Base-by-base conservation (phyloP, 2,888 invertebrate species). In the Drosophila meridionalis region DNA sequence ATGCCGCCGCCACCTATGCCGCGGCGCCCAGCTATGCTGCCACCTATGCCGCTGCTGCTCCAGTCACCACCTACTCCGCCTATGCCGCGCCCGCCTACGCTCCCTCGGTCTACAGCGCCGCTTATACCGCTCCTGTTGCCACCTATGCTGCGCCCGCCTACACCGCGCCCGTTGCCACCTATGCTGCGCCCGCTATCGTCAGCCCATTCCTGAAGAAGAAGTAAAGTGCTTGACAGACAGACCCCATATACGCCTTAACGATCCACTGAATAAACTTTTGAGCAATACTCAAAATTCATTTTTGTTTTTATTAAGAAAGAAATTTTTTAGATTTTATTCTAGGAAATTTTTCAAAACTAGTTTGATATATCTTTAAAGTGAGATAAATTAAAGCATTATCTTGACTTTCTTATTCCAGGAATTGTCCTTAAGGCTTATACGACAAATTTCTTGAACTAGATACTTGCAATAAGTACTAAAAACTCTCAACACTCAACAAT, bases 181-280 rank as follows among this genome's bases (percentile, higher is more conserved):
- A 88, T 42, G 76, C 86, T 55, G 83, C 84, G 12, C 88, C 86
- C 34, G 78, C 87, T 52, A 65, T 87, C 57, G 14, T 88, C 76
- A 86, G 82, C 73, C 77, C 87, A 56, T 76, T 87, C 72, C 56
- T 87, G 69, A 87, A 87, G 86, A 87, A 87, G 88, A 87, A 87
- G 87, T 87, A 89, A 84, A 40, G 45, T 61, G 26, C 14, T 20
- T 12, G 32, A 47, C 20, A 34, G 11, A 3, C 3, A 38, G 6
- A 38, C 0, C 2, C 12, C 28, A 26, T 12, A n/a, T 9, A 34
- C 4, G 5, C 6, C 28, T 28, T 45, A 30, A 40, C 53, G 58
- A 71, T 30, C 34, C 34, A 34, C 60, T 68, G 47, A 83, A 87
- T 70, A 75, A 86, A 87, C 34, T 28, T 50, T 9, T n/a, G 59